Conservation (phyloP, 92 coral and sea anemone genomes). For the Palythoa caribaeorum region DNA sequence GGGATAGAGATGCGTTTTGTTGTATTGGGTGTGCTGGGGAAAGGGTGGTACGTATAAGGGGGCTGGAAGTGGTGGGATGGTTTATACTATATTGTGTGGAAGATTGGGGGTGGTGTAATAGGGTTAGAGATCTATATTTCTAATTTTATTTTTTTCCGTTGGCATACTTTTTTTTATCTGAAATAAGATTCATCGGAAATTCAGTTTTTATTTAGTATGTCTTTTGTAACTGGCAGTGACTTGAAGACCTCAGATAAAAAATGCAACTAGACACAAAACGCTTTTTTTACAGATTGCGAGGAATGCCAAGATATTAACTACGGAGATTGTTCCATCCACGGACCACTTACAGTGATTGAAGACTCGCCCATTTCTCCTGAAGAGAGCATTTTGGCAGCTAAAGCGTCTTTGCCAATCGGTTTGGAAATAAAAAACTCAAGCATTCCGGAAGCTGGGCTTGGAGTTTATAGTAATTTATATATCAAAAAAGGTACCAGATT, state of each 20-base stretch:
- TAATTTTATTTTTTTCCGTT: too few species aligned
- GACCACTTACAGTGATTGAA: constrained; percentile 65
- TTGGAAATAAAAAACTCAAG: constrained; percentile 66
- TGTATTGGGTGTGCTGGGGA: too few species aligned
- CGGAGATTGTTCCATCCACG: constrained; percentile 82
- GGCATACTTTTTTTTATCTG: too few species aligned
- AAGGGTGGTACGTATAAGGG: too few species aligned
- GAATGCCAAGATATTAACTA: constrained; percentile 86
- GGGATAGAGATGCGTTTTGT: too few species aligned
- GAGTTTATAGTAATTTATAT: constrained; percentile 66
- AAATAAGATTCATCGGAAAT: too few species aligned
- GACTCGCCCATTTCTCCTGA: constrained; percentile 42
- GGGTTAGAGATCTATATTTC: too few species aligned
- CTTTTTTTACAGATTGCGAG: constrained; percentile 68
- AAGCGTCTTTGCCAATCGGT: constrained; percentile 64
- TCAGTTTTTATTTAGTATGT: too few species aligned
- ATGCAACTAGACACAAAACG: neutral
- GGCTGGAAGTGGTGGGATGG: too few species aligned
- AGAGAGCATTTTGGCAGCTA: constrained; percentile 38
- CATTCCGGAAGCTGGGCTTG: constrained; percentile 81
- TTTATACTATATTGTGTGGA: too few species aligned
- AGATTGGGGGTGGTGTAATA: too few species aligned
- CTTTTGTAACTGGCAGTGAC: neutral
- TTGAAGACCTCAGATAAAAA: neutral
- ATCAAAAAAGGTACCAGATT: constrained; percentile 49